Conservation (phyloP, 1,140 invertebrate species). For the Euschistus heros region DNA sequence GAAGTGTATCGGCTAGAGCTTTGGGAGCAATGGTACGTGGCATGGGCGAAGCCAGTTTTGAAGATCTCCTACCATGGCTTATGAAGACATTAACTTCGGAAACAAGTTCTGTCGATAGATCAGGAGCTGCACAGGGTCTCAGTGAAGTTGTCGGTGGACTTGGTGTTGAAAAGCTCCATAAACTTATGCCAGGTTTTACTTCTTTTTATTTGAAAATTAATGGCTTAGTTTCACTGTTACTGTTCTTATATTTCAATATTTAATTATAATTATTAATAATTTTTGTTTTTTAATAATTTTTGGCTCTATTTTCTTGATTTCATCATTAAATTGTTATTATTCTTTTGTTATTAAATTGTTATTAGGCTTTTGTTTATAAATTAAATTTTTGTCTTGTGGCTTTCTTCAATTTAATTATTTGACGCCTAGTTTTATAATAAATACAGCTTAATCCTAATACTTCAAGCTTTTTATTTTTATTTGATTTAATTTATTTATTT, state of each 20-base stretch:
- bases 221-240: not conserved
- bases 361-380: too few relatives aligned
- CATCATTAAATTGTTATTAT: too few relatives aligned
- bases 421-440: too few relatives aligned
- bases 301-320: not conserved
- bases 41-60: constrained; percentile 91
- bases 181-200: constrained; percentile 73
- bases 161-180: constrained; percentile 88
- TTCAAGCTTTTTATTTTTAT: too few relatives aligned
- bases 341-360: too few relatives aligned
- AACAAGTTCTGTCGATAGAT: constrained; percentile 86
- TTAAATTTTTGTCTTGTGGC: too few relatives aligned
- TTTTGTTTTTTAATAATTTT: not conserved
- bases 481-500: constrained; percentile 23
- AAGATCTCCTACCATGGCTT: constrained; percentile 92
- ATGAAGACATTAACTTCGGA: constrained; percentile 98
- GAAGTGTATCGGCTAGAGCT: constrained; percentile 84
- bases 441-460: too few relatives aligned
- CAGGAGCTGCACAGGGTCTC: constrained; percentile 94
- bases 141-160: constrained; percentile 91
- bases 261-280: not conserved
- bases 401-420: too few relatives aligned
- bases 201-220: not conserved
- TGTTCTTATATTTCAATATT: not conserved
- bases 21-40: constrained; percentile 94